Percentiles rank a stretch among this genome's conserved stretches.
These are phyloP conservation scores for Tapirus terrestris DNA, from an alignment of 2,113 vertebrate species.

Conservation along the genomic window DNA sequence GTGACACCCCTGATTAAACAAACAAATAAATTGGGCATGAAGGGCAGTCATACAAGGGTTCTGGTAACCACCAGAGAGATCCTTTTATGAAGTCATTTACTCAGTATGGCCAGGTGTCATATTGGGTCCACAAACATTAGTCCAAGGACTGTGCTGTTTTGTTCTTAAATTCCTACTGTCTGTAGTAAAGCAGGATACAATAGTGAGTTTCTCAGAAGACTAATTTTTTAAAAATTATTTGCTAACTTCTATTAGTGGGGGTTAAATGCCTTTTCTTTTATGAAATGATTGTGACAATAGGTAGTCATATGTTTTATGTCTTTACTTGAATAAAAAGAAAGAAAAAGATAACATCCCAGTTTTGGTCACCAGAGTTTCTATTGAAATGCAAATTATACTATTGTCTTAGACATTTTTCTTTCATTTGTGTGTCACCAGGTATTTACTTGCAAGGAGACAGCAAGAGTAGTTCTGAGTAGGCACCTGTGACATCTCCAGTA, in stretches of 20 bases:
- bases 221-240: neutral
- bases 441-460: neutral
- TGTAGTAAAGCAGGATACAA: neutral
- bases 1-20: neutral
- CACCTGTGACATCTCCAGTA: neutral
- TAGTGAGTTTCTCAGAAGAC: neutral
- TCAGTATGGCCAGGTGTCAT: neutral
- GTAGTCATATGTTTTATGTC: neutral
- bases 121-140: neutral
- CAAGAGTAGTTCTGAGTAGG: neutral
- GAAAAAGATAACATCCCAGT: neutral
- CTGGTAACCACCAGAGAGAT: neutral
- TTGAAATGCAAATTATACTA: neutral
- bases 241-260: neutral
- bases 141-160: neutral
- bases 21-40: neutral
- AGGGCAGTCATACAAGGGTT: neutral
- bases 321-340: slow-evolving; percentile 10
- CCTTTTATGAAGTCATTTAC: neutral
- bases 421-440: neutral
- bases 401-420: neutral
- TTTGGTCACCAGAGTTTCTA: neutral
- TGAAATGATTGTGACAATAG: neutral
- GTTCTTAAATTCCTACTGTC: neutral
- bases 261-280: neutral